Base-by-base conservation (phyloP, 2,888 invertebrate species). In the Eupeodes luniger region DNA sequence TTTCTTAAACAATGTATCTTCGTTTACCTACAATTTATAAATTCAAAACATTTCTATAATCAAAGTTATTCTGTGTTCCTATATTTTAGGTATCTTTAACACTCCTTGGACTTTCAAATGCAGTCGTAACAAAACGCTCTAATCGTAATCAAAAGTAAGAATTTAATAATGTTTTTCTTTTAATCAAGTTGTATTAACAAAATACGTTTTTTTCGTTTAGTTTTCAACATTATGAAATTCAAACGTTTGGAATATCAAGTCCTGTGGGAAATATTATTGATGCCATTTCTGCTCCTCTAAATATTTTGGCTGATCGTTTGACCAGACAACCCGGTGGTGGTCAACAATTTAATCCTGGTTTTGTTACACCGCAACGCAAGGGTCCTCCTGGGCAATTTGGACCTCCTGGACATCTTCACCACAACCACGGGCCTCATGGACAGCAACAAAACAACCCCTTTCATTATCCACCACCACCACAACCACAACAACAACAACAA, bases 71-170 rank as follows among this genome's bases (percentile, higher is more conserved):
- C 3, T 27, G 3, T 40, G 5, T 9, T 44, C 16, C 7, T 47
- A 12, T 0, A 14, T 66, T 81, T n/a, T 44, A 85, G 85, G 61
- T 85, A 75, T 69, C 69, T 0, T 19, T 81, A 11, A 44, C 76
- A n/a, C 34, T 81, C 12, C n/a, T 74, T 5, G 49, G 72, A 10
- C 51, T 57, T 14, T 62, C 62, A 7, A 19, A 53, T 57, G 81
- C 70, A n/a, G 81, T 72, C 36, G 10, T 85, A 55, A 69, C 59
- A 12, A 81, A 85, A 34, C 81, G 78, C 5, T 77, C 81, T 5
- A 78, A 74, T 34, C 12, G n/a, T 11, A 67, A 78, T 0, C 34
- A 53, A 67, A 78, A 69, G 85, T 85, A 74, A 69, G 69, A 55
- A 27, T 66, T 5, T 40, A 16, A 2, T 5, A 10, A 0, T 16